These are phyloP conservation scores for Thamnophis sirtalis DNA, from an alignment of 2,113 vertebrate genomes.

Conservation along the genomic window DNA sequence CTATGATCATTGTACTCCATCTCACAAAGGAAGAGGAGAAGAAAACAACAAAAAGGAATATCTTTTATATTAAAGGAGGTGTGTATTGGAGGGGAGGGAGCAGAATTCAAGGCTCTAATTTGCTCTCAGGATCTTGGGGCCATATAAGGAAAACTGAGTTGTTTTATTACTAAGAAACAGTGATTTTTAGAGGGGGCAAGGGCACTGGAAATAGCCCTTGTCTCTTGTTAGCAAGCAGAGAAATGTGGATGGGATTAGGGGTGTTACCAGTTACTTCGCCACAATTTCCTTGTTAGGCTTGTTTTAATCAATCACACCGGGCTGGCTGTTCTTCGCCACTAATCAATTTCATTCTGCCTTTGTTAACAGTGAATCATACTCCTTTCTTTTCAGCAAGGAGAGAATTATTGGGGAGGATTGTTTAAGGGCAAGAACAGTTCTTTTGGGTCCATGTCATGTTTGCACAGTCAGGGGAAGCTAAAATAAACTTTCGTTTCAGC, in stretches of 20 bases:
- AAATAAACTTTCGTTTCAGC: not conserved
- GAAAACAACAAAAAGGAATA: not conserved
- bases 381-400: not conserved
- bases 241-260: not conserved
- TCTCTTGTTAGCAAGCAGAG: not conserved
- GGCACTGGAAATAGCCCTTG: not conserved
- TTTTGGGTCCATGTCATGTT: not conserved
- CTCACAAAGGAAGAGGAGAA: not conserved
- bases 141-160: not conserved
- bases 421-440: not conserved
- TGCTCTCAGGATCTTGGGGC: not conserved
- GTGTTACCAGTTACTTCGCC: not conserved
- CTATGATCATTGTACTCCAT: not conserved
- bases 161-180: not conserved
- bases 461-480: not conserved
- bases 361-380: not conserved
- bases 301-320: not conserved
- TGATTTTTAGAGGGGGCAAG: not conserved
- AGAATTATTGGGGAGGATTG: not conserved
- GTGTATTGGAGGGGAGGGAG: not conserved
- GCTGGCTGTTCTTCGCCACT: not conserved
- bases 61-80: not conserved
- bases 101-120: not conserved
- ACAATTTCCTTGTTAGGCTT: not conserved
- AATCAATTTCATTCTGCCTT: not conserved